Evolutionary conservation across 2,113 vertebrate genomes (phyloP).

Genomic region (Protomyctophum bolini): DNA sequence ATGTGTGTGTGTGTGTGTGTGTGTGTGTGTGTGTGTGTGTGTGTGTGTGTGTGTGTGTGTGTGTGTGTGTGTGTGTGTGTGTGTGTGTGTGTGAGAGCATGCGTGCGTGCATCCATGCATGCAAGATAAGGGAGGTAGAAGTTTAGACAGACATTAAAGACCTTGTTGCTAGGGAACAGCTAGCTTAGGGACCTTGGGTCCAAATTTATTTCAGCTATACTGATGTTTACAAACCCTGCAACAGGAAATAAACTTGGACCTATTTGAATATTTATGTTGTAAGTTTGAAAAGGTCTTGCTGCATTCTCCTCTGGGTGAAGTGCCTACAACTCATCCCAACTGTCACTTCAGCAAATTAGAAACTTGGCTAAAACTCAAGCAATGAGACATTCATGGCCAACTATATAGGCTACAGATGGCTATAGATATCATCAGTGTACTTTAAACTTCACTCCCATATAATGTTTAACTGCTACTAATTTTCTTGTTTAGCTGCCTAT

Average conservation of each 20-base stretch:
- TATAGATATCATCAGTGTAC: constrained; percentile 12
- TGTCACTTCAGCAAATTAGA: constrained; percentile 61
- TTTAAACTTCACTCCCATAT: constrained; percentile 26
- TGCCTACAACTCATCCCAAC: constrained; percentile 30
- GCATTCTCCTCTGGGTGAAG: constrained; percentile 19
- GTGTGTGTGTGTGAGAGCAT: neutral
- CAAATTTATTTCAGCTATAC: too few relatives aligned
- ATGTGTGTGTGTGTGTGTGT: neutral
- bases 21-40: neutral
- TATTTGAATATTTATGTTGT: neutral
- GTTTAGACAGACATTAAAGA: neutral
- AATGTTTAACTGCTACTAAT: constrained; percentile 31
- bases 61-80: neutral
- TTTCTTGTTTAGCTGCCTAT: neutral
- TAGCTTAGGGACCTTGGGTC: too few relatives aligned
- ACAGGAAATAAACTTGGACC: too few relatives aligned
- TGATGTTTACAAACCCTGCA: too few relatives aligned
- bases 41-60: neutral
- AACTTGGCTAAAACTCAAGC: constrained; percentile 25
- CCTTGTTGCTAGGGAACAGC: neutral
- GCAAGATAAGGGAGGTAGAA: neutral
- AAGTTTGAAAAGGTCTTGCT: constrained; percentile 12
- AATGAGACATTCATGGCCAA: neutral
- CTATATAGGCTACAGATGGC: neutral
- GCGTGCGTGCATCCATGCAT: neutral